Conservation (phyloP, 2,113 vertebrate species). For the Oceanodroma tethys region DNA sequence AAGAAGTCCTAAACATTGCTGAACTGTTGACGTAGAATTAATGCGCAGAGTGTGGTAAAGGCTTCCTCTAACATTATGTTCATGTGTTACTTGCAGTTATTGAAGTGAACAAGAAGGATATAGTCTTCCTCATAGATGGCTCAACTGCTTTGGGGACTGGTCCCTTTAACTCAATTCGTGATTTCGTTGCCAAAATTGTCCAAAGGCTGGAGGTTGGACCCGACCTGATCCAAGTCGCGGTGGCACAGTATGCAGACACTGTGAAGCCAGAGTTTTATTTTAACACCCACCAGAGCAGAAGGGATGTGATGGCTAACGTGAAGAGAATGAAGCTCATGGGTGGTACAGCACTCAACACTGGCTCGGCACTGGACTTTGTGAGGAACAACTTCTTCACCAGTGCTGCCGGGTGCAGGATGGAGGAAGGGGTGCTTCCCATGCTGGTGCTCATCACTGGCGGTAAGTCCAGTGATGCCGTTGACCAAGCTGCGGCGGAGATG, state of each 20-base stretch:
- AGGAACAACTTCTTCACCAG: conserved; percentile 79
- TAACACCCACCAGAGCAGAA: conserved; percentile 73
- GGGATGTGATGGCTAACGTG: conserved; percentile 64
- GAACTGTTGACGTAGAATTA: background rate
- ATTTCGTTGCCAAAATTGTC: conserved; percentile 83
- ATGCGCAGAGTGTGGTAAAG: background rate
- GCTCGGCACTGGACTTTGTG: conserved; percentile 84
- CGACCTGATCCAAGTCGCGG: conserved; percentile 84
- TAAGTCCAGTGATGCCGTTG: conserved; percentile 82
- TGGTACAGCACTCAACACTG: conserved; percentile 76
- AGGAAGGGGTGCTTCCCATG: conserved; percentile 81
- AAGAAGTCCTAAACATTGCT: background rate
- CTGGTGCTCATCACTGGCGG: conserved; percentile 87
- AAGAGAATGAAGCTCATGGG: conserved; percentile 71
- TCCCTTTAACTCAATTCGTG: conserved; percentile 76
- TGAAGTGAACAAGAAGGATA: conserved; percentile 87
- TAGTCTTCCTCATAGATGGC: conserved; percentile 94
- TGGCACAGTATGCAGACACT: conserved; percentile 80
- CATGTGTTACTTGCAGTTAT: conserved; percentile 77
- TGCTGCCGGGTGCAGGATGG: conserved; percentile 78
- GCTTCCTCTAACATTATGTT: background rate
- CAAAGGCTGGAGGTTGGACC: conserved; percentile 85
- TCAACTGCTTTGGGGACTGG: conserved; percentile 75
- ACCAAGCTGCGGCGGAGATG: conserved; percentile 73
- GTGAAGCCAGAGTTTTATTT: conserved; percentile 84